Conservation (phyloP, 53 echinoderm and acorn worm genomes). For the Crossaster papposus region DNA sequence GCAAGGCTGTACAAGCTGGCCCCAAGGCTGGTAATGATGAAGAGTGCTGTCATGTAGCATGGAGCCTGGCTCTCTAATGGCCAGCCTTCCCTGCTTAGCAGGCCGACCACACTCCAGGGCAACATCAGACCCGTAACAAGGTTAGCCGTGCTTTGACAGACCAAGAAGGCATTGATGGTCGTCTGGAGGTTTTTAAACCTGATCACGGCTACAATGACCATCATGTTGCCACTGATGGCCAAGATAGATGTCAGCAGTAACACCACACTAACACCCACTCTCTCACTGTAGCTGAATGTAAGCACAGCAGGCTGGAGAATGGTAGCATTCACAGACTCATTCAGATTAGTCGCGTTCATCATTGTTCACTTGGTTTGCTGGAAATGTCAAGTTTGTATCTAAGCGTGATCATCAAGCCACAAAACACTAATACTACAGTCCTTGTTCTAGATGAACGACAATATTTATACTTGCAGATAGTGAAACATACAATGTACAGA, state of each 20-base stretch:
- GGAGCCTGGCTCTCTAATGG: neutral
- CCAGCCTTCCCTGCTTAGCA: conserved; percentile 50
- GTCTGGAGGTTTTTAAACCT: conserved; percentile 53
- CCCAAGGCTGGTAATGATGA: conserved; percentile 58
- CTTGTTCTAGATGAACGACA: neutral
- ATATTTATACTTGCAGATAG: neutral
- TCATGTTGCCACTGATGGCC: conserved; percentile 45
- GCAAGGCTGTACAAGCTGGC: conserved; percentile 77
- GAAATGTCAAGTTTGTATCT: neutral
- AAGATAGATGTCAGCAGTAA: conserved; percentile 4
- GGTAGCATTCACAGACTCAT: neutral
- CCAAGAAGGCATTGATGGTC: conserved; percentile 61
- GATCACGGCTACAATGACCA: conserved; percentile 61
- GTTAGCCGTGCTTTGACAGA: conserved; percentile 54
- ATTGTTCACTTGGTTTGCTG: neutral
- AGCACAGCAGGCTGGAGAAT: neutral
- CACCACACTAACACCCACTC: neutral
- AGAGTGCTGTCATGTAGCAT: conserved; percentile 42
- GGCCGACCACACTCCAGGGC: conserved; percentile 58
- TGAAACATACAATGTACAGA: no score
- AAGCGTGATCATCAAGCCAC: no score
- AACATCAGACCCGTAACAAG: conserved; percentile 46
- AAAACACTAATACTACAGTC: neutral
- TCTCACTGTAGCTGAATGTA: neutral
- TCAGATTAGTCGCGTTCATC: neutral